phyloP scores from a whole-genome alignment of 2,797 vertebrate species.

The Helicolenus hilgendorfi region DNA sequence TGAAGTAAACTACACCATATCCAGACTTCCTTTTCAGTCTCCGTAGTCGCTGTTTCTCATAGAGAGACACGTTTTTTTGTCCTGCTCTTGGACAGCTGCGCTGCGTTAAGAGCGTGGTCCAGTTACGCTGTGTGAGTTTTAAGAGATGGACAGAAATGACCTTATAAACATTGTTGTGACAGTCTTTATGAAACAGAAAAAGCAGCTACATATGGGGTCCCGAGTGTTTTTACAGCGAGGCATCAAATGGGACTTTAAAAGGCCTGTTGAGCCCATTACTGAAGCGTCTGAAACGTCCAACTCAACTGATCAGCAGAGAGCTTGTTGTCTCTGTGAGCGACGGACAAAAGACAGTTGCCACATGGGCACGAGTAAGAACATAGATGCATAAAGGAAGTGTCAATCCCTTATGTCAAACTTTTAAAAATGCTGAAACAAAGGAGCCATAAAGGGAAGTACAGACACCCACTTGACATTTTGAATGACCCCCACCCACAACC shows the following conservation, averaged over 20 bases:
- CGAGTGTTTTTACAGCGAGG: slow-evolving; percentile 29
- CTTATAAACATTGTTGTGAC: slow-evolving; percentile 11
- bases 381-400: slow-evolving; percentile 27
- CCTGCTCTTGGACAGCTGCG: slow-evolving; percentile 26
- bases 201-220: neutral
- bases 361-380: neutral
- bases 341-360: slow-evolving; percentile 31
- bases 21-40: slow-evolving; percentile 43
- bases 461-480: slow-evolving; percentile 60
- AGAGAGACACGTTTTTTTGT: neutral
- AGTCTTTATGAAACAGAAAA: neutral
- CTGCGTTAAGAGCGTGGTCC: slow-evolving; percentile 20
- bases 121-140: neutral
- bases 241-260: slow-evolving; percentile 27
- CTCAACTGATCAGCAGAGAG: neutral
- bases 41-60: slow-evolving; percentile 18
- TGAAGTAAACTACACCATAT: slow-evolving; percentile 61
- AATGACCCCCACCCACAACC: slow-evolving; percentile 47
- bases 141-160: slow-evolving; percentile 14
- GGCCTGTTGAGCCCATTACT: slow-evolving; percentile 9
- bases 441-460: slow-evolving; percentile 17
- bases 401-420: slow-evolving; percentile 21
- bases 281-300: neutral
- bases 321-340: slow-evolving; percentile 20
- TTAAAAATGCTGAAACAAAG: slow-evolving; percentile 28